phyloP scores from a whole-genome alignment of 2,113 vertebrate genomes.

The Scomber scombrus region DNA sequence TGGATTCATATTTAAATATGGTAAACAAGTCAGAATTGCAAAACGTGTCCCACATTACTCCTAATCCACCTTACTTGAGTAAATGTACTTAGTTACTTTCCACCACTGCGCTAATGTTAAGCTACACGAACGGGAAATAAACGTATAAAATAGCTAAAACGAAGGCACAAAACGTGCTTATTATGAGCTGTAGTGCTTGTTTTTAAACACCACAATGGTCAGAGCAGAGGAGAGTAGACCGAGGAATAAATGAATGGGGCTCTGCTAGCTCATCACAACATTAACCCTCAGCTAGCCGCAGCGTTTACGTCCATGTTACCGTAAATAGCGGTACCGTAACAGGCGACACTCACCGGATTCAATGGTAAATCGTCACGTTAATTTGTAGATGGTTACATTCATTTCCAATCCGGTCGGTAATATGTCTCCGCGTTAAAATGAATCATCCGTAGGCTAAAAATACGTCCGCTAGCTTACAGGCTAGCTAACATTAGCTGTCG shows the following conservation, averaged over 20 bases:
- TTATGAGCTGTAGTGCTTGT: fast-evolving
- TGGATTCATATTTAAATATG: too few relatives aligned
- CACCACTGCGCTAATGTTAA: too few relatives aligned
- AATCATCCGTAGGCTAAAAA: slow-evolving; percentile 2
- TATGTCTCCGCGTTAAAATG: neutral
- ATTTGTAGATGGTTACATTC: neutral
- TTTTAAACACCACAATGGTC: too few relatives aligned
- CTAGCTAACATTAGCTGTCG: slow-evolving; percentile 71
- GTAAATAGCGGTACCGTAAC: slow-evolving; percentile 21
- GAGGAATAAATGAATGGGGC: slow-evolving; percentile 54
- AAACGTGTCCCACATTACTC: too few relatives aligned
- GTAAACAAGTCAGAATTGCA: too few relatives aligned
- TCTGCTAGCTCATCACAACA: slow-evolving; percentile 27
- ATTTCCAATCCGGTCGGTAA: neutral
- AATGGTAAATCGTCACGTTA: neutral
- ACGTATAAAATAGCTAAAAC: neutral
- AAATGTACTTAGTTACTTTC: too few relatives aligned
- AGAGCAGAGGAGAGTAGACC: neutral
- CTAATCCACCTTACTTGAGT: too few relatives aligned
- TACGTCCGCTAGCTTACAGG: slow-evolving; percentile 41
- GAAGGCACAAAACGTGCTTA: neutral
- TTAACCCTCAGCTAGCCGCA: slow-evolving; percentile 47
- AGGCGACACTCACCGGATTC: neutral
- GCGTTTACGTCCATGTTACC: slow-evolving; percentile 32
- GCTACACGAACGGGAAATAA: slow-evolving; percentile 18